phyloP scores from a whole-genome alignment of 2,113 vertebrate genomes.

The Agapornis roseicollis region DNA sequence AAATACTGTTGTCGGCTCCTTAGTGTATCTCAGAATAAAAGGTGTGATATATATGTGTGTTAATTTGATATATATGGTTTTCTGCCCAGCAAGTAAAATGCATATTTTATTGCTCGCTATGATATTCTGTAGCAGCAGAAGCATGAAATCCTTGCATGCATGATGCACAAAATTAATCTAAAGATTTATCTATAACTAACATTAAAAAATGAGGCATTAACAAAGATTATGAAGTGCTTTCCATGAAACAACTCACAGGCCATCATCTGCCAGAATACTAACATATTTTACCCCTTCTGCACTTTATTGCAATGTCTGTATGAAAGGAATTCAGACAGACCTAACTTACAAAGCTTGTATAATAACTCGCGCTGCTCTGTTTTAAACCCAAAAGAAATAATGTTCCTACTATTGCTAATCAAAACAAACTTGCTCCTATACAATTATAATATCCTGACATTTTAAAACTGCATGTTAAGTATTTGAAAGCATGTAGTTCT shows the following conservation, averaged over 20 bases:
- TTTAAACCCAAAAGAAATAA: not conserved
- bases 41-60: not conserved
- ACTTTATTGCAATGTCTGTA: not conserved
- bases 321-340: not conserved
- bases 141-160: not conserved
- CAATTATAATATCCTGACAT: conserved; percentile 20
- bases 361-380: not conserved
- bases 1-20: not conserved
- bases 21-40: not conserved
- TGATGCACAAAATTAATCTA: not conserved
- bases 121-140: not conserved
- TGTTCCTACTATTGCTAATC: not conserved
- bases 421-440: not conserved
- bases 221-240: not conserved
- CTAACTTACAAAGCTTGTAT: not conserved
- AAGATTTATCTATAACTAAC: not conserved
- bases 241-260: not conserved
- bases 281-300: not conserved
- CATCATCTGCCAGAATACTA: not conserved
- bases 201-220: not conserved
- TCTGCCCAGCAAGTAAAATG: not conserved
- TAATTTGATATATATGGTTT: not conserved
- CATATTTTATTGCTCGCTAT: not conserved
- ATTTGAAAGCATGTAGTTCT: not conserved
- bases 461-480: not conserved